Evolutionary conservation across 1,140 invertebrate genomes (phyloP).

Genomic region (Aphidius ervi): DNA sequence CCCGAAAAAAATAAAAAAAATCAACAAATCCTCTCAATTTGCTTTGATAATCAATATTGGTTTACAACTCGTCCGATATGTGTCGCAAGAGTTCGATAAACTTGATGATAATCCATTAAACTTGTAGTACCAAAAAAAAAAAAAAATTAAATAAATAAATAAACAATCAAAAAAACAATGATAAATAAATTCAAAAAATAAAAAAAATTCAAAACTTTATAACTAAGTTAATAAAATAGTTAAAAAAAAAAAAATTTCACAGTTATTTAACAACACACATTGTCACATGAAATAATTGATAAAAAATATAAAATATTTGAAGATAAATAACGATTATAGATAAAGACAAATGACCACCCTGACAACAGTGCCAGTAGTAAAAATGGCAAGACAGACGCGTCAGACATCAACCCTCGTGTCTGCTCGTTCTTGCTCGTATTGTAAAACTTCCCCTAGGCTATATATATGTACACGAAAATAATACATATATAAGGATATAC

Average conservation of each 20-base stretch:
- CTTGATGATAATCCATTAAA: too few relatives aligned
- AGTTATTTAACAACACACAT: background rate
- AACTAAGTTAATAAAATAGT: background rate
- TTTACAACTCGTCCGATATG: slow-evolving; percentile 35
- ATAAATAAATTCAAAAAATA: slow-evolving; percentile 11
- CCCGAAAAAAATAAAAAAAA: too few relatives aligned
- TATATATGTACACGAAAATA: too few relatives aligned
- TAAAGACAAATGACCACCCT: background rate
- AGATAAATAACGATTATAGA: too few relatives aligned
- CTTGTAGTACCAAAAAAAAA: too few relatives aligned
- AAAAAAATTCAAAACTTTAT: background rate
- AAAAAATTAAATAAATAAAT: too few relatives aligned
- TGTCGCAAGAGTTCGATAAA: slow-evolving; percentile 31
- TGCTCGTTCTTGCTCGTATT: slow-evolving; percentile 19
- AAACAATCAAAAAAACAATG: background rate
- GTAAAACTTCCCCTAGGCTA: too few relatives aligned
- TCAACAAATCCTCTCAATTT: too few relatives aligned
- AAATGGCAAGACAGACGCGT: background rate
- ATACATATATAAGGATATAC: too few relatives aligned
- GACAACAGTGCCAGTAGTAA: slow-evolving; percentile 13
- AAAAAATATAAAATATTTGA: too few relatives aligned
- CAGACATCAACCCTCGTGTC: slow-evolving; percentile 12
- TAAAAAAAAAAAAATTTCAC: background rate
- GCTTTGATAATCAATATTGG: slow-evolving; percentile 48
- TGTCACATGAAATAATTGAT: too few relatives aligned